A percentile compares a stretch with the other conserved stretches of the same genome.
Evolutionary conservation across 92 coral and sea anemone species (phyloP).

Genomic region (Umimayanthus chanpuru): DNA sequence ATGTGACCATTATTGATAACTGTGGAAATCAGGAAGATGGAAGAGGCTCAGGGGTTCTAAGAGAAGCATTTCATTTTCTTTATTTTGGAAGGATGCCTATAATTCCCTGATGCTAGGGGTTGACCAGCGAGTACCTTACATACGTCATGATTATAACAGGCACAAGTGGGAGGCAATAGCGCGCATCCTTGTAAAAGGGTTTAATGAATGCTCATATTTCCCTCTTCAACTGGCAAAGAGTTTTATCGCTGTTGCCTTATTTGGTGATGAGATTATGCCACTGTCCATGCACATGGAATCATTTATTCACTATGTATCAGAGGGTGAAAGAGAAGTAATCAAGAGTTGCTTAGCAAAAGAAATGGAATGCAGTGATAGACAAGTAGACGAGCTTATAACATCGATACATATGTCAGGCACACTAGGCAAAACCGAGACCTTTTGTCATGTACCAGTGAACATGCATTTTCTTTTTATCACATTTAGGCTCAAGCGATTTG

Average conservation of each 20-base stretch:
- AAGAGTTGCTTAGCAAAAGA: slow-evolving; percentile 10
- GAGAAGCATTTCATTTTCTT: no score
- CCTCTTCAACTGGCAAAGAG: slow-evolving; percentile 28
- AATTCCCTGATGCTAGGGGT: no score
- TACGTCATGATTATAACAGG: slow-evolving; percentile 13
- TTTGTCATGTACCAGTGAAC: no score
- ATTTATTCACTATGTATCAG: slow-evolving; percentile 36
- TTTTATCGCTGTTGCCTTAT: slow-evolving; percentile 18
- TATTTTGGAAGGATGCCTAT: no score
- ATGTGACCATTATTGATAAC: no score
- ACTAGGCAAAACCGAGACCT: no score
- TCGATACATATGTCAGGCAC: no score
- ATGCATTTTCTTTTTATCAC: no score
- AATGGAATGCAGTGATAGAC: not conserved
- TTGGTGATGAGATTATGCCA: slow-evolving; percentile 28
- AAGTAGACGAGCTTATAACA: no score
- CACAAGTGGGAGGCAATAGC: slow-evolving; percentile 32
- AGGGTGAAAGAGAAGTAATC: slow-evolving; percentile 30
- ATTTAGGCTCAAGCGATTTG: no score
- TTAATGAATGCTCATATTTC: slow-evolving; percentile 23
- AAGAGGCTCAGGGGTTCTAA: no score
- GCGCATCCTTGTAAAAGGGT: slow-evolving; percentile 30
- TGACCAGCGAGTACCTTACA: slow-evolving; percentile 30
- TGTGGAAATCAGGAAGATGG: no score
- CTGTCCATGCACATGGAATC: slow-evolving; percentile 38